These are phyloP conservation scores for Pachyuromys duprasi DNA, from an alignment of 2,797 vertebrate genomes.

Conservation along the genomic window DNA sequence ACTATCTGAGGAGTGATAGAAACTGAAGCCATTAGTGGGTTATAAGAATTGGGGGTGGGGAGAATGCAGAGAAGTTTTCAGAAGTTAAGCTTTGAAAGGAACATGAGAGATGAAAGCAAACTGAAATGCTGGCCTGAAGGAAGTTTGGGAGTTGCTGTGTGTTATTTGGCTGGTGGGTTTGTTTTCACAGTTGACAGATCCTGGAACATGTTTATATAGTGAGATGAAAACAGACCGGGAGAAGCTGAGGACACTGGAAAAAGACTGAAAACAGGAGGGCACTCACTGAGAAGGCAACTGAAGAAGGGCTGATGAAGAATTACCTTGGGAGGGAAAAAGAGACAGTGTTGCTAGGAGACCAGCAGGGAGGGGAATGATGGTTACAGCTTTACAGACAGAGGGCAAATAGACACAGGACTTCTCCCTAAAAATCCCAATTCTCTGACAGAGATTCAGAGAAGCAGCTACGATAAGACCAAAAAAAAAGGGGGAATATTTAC, in stretches of 20 bases:
- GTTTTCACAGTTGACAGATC: conserved; percentile 11
- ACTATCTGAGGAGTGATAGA: background rate
- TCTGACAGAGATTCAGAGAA: background rate
- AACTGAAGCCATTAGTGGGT: background rate
- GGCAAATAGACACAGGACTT: background rate
- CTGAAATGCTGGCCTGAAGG: background rate
- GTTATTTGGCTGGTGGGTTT: background rate
- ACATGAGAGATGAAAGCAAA: background rate
- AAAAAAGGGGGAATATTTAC: background rate
- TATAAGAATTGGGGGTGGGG: background rate
- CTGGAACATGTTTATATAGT: background rate
- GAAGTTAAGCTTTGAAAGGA: conserved; percentile 40
- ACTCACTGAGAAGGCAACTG: background rate
- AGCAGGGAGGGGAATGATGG: background rate
- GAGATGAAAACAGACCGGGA: background rate
- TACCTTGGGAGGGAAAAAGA: background rate
- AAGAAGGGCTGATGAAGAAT: background rate
- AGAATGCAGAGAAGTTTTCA: background rate
- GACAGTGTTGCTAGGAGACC: background rate
- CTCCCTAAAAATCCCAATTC: background rate
- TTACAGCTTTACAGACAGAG: background rate
- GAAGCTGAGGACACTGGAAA: background rate
- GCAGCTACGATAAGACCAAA: background rate
- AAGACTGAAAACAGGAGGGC: background rate
- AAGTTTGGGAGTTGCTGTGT: background rate